Evolutionary conservation across 2,113 vertebrate genomes (phyloP).

Genomic region (Prietella phreatophila): DNA sequence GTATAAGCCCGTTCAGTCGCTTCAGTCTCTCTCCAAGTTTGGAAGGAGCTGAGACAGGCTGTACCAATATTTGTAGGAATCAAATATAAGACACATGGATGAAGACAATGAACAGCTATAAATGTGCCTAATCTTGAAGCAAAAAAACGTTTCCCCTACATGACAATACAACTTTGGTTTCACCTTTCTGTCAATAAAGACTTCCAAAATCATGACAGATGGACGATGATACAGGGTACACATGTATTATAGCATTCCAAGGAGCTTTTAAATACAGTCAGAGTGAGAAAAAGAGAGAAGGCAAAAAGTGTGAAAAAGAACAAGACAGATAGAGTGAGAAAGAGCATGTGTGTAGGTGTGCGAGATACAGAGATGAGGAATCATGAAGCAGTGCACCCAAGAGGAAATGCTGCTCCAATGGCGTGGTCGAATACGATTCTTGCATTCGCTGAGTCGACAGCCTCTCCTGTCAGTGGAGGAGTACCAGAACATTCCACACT

Average conservation of each 20-base stretch:
- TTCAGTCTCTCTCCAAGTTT: constrained; percentile 23
- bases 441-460: constrained; percentile 6
- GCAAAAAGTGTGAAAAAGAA: constrained; percentile 24
- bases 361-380: not conserved
- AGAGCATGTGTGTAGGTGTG: constrained; percentile 27
- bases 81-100: constrained; percentile 4
- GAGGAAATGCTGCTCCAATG: constrained; percentile 1
- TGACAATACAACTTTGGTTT: not conserved
- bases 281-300: constrained; percentile 1
- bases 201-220: not conserved
- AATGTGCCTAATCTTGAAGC: constrained; percentile 5
- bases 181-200: not conserved
- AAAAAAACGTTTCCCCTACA: not conserved
- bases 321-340: constrained; percentile 20
- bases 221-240: not conserved
- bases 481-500: constrained; percentile 34
- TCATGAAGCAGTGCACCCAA: constrained; percentile 16
- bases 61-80: not conserved
- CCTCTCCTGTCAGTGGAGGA: constrained; percentile 15
- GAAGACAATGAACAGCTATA: constrained; percentile 18
- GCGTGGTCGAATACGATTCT: constrained; percentile 4
- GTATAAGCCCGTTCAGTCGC: constrained; percentile 6
- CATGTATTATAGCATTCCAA: constrained; percentile 9
- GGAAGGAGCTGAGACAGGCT: not conserved
- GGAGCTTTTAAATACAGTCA: not conserved